A percentile compares a stretch with the other conserved stretches of the same genome.
Evolutionary conservation across 2,113 vertebrate species (phyloP).

Genomic region (Alethe diademata): DNA sequence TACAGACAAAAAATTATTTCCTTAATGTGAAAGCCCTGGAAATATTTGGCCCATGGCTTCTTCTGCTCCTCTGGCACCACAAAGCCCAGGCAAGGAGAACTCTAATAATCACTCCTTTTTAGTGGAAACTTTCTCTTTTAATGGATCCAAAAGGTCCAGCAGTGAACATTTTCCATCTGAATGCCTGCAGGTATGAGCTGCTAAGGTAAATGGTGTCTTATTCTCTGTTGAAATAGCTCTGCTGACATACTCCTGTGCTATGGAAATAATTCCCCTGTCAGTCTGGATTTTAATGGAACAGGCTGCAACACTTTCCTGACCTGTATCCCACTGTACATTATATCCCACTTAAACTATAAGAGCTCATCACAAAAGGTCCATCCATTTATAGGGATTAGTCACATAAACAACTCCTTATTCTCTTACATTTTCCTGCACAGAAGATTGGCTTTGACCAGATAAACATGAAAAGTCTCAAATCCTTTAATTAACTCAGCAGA

Average conservation of each 20-base stretch:
- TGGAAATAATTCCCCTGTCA: not conserved
- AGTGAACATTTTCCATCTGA: not conserved
- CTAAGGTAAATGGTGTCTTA: not conserved
- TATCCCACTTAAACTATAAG: not conserved
- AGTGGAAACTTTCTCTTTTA: not conserved
- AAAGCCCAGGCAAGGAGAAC: not conserved
- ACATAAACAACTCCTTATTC: not conserved
- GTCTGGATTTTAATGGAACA: not conserved
- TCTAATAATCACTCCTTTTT: not conserved
- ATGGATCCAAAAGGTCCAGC: not conserved
- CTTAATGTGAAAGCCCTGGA: not conserved
- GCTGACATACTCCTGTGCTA: accelerated
- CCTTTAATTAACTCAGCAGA: not conserved
- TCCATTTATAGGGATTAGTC: not conserved
- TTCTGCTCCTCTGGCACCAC: not conserved
- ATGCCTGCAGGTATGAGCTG: not conserved
- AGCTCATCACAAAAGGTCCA: not conserved
- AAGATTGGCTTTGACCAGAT: not conserved
- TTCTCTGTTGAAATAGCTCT: not conserved
- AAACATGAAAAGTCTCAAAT: not conserved
- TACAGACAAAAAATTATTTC: not conserved
- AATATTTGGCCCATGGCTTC: not conserved
- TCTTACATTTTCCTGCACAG: not conserved
- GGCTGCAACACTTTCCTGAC: not conserved
- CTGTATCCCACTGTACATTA: not conserved